Evolutionary conservation across 2,797 vertebrate genomes (phyloP).

Genomic region (Chaenodraco wilsoni): DNA sequence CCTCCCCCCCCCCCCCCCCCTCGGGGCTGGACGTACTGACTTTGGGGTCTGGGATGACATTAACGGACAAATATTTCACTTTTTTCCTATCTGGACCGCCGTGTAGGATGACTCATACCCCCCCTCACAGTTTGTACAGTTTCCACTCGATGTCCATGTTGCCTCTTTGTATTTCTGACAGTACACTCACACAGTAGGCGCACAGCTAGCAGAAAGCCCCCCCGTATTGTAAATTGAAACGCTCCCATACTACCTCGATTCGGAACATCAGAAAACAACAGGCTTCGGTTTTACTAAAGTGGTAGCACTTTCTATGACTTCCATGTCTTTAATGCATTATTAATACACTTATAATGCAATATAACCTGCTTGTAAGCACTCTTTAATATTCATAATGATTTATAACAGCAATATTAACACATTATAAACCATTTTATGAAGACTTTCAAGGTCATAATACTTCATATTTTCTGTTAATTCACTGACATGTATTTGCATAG

Average conservation of each 20-base stretch:
- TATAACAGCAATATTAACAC: too few relatives aligned
- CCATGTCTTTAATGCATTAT: too few relatives aligned
- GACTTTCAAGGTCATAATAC: too few relatives aligned
- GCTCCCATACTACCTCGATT: conserved; percentile 88
- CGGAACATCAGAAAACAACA: conserved; percentile 60
- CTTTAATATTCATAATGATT: too few relatives aligned
- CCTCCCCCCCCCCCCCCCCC: conserved; percentile 59
- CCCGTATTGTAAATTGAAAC: conserved; percentile 62
- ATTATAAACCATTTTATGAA: too few relatives aligned
- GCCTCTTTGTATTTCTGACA: conserved; percentile 77
- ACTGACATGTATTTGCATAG: too few relatives aligned
- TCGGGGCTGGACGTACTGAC: conserved; percentile 82
- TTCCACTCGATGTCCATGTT: conserved; percentile 79
- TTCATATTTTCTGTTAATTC: too few relatives aligned
- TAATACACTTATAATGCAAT: too few relatives aligned
- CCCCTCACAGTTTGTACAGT: conserved; percentile 76
- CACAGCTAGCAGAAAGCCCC: conserved; percentile 60
- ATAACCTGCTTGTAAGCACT: too few relatives aligned
- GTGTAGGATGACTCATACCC: conserved; percentile 75
- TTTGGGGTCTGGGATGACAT: conserved; percentile 76
- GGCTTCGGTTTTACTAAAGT: conserved; percentile 37
- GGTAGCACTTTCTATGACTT: too few relatives aligned
- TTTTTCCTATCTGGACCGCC: conserved; percentile 80
- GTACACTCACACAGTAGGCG: conserved; percentile 55
- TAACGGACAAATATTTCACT: conserved; percentile 51